phyloP scores from a whole-genome alignment of 2,797 vertebrate species.

The Otolemur crassicaudatus region DNA sequence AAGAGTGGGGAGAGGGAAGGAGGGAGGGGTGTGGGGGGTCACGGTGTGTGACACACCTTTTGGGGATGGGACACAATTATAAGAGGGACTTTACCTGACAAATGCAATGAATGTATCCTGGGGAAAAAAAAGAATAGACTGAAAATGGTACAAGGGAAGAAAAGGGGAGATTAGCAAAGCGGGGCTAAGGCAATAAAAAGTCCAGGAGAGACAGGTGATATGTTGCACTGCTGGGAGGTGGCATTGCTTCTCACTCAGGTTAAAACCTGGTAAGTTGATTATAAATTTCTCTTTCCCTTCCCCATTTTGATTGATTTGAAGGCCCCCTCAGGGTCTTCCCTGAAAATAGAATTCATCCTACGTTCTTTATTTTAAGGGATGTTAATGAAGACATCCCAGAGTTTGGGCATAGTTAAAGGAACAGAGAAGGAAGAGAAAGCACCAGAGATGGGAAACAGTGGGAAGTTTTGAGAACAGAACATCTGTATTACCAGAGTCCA shows the following conservation, averaged over 20 bases:
- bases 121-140: not conserved
- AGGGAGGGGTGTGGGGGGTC: no score
- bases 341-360: not conserved
- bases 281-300: not conserved
- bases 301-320: not conserved
- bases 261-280: no score
- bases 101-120: no score
- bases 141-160: not conserved
- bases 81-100: no score
- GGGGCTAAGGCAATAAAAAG: not conserved
- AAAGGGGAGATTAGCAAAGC: not conserved
- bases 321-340: not conserved
- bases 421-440: not conserved
- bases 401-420: not conserved
- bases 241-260: not conserved
- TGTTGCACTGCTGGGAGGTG: no score
- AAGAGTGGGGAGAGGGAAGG: no score
- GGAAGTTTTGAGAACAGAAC: not conserved
- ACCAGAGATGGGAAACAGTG: not conserved
- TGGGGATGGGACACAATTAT: no score
- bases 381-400: not conserved
- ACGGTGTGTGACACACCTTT: no score
- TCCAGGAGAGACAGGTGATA: not conserved
- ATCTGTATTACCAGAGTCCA: not conserved
- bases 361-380: not conserved